Base-by-base conservation (phyloP, 2,888 invertebrate species). In the Apocheima hispidaria region DNA sequence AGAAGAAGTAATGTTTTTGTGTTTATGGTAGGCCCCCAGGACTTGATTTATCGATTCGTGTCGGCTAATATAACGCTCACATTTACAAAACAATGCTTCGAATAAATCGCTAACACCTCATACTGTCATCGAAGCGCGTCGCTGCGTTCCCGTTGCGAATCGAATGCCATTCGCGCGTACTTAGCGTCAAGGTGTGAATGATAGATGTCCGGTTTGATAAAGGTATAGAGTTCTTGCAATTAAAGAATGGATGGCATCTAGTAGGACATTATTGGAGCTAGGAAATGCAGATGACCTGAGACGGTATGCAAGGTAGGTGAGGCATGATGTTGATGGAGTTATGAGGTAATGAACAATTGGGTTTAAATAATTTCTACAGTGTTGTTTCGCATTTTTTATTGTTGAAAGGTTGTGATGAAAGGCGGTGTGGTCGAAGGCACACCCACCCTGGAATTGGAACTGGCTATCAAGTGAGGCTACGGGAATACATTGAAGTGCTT, bases 91-190 rank as follows among this genome's bases (percentile, higher is more conserved):
- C 82, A 82, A 87, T 86, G 73, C 74, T 70, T 75, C 79, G 69
- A 87, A 87, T 88, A 87, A 89, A 85, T 86, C 81, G 81, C 70
- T 79, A 74, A 71, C 81, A 81, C 78, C 77, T 81, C 71, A 70
- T 51, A 70, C 81, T 85, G 86, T 84, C 85, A 81, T 78, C 83
- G 78, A 65, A 72, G 73, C 72, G 71, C 71, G 66, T 50, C 48
- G 49, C 57, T 60, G 75, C 76, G 75, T 73, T 65, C 70, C 60
- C 69, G 71, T 59, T 52, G 60, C 69, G 68, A 60, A 50, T 16
- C 49, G 68, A 70, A 67, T 67, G 56, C 69, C 60, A 51, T 50
- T 66, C 76, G 72, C 73, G 68, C 72, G 63, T 67, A 71, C 70
- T 70, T 69, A 55, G 38, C 66, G 68, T 69, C 69, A 54, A 84